Base-by-base conservation (phyloP, 2,797 vertebrate species). In the Acomys russatus region DNA sequence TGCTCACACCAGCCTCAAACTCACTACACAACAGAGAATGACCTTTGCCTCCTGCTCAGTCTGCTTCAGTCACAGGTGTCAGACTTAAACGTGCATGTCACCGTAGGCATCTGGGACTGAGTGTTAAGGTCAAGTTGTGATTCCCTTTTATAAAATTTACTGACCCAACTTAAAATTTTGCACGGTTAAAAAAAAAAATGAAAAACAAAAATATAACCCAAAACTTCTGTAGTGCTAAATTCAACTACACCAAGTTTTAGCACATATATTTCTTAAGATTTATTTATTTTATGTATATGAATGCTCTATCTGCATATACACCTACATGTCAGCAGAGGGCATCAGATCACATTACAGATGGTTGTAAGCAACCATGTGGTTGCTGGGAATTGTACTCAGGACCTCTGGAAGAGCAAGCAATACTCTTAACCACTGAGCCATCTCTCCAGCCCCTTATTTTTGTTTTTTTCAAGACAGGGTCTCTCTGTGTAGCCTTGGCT, bases 151-250 rank as follows among this genome's bases (percentile, higher is more conserved):
- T 76, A 18, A 96, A 90, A 73, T 74, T 79, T 87, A 93, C 73
- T 80, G 15, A 94, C 20, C n/a, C 79, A 61, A 49, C 70, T 94
- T 49, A 93, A 95, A 88, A 93, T 51, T 25, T 63, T 92, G 23
- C 59, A 56, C 66, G 25, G 63, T 49, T 79, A 73, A 92, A 89
- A 92, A 85, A 77, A 87, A 86, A 92, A 12, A 87, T 17, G 68
- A 59, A 93, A 74, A 86, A 97, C 11, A 71, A 22, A 94, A 56
- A 92, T 85, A 80, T 30, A 94, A 83, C 54, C 68, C 20, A n/a
- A 79, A 90, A 92, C 20, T 79, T 38, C 51, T 71, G 0, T 44
- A 85, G 28, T 28, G 84, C 49, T 84, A 93, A 84, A 94, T 96
- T 90, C 80, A 77, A 64, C 83, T 88, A 94, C 54, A 86, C 18